Evolutionary conservation across 2,113 vertebrate species (phyloP).

Genomic region (Columba janthina): DNA sequence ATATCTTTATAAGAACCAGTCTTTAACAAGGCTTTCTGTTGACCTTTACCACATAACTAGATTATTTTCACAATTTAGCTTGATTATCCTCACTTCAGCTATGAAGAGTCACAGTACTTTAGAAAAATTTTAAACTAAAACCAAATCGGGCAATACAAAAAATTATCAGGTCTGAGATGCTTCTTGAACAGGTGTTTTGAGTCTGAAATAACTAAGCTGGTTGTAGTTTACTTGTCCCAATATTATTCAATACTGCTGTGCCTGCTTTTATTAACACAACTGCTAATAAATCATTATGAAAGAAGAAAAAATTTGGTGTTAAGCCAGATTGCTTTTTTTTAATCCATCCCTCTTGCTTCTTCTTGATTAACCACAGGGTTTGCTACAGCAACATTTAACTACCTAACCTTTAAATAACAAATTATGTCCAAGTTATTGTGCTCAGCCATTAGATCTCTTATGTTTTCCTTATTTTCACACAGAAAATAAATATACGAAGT

Average conservation of each 20-base stretch:
- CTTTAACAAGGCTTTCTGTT: slow-evolving; percentile 9
- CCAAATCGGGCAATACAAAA: neutral
- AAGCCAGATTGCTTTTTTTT: neutral
- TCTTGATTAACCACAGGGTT: neutral
- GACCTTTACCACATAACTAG: slow-evolving; percentile 14
- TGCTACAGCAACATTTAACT: neutral
- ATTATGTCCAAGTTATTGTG: neutral
- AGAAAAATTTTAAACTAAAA: neutral
- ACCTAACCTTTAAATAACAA: neutral
- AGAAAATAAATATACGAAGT: neutral
- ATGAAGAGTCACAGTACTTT: neutral
- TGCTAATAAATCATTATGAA: neutral
- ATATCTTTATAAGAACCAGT: slow-evolving; percentile 9
- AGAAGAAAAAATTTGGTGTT: neutral
- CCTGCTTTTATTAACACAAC: neutral
- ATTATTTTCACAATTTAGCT: slow-evolving; percentile 37
- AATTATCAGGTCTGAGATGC: neutral
- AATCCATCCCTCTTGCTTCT: neutral
- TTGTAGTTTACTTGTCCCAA: slow-evolving; percentile 1
- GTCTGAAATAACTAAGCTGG: neutral
- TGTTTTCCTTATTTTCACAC: neutral
- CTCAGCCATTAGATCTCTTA: neutral
- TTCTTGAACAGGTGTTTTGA: neutral
- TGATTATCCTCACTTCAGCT: neutral
- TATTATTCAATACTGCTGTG: neutral